Percentiles rank a stretch among this genome's conserved stretches.
Evolutionary conservation across 1,140 invertebrate genomes (phyloP).

Genomic region (Physella acuta): DNA sequence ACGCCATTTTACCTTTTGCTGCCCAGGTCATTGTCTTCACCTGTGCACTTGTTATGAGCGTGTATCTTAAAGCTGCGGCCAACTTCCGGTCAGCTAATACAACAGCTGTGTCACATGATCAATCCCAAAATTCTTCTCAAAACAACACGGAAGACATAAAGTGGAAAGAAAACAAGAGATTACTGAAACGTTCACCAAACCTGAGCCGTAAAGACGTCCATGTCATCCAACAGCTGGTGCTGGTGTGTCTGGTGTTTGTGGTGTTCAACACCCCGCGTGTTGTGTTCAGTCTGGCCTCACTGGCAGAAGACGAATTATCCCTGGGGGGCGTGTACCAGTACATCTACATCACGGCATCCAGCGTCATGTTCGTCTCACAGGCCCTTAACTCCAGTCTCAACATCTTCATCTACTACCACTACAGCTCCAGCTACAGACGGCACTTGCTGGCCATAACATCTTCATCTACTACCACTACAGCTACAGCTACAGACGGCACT

Average conservation of each 20-base stretch:
- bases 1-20: not conserved
- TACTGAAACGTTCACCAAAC: too few species aligned
- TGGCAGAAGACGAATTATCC: not conserved
- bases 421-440: not conserved
- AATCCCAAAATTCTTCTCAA: not conserved
- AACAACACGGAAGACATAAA: too few species aligned
- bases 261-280: constrained; percentile 1
- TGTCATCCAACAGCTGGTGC: not conserved
- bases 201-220: not conserved
- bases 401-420: constrained; percentile 6
- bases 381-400: not conserved
- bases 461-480: too few species aligned
- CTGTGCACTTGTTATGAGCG: not conserved
- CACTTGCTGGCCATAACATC: too few species aligned
- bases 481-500: too few species aligned
- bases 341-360: not conserved
- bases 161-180: too few species aligned
- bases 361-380: not conserved
- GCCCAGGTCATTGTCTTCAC: constrained; percentile 3
- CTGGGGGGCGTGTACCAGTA: not conserved
- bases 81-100: not conserved
- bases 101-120: not conserved
- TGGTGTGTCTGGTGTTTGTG: not conserved
- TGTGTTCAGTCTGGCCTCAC: not conserved
- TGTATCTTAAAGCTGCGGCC: not conserved